Percentiles rank a stretch among this genome's conserved stretches.
phyloP scores from a whole-genome alignment of 2,113 vertebrate genomes.

The Proterorhinus semilunaris region DNA sequence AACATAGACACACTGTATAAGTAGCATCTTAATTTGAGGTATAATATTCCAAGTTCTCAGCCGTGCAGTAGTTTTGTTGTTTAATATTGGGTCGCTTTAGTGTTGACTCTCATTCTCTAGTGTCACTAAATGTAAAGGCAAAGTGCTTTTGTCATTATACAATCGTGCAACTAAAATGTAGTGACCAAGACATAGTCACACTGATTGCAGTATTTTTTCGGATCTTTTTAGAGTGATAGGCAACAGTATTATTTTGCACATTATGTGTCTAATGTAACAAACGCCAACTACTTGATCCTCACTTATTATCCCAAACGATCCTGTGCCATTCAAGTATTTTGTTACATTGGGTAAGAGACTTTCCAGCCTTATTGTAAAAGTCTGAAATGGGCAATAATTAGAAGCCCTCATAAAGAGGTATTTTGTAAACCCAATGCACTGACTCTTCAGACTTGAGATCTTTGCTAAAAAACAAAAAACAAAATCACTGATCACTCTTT shows the following conservation, averaged over 20 bases:
- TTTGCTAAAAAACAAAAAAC: neutral
- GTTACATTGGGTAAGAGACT: conserved; percentile 15
- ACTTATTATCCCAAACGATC: too few species aligned
- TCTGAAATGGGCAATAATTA: conserved; percentile 38
- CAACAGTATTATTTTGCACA: neutral
- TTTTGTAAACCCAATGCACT: neutral
- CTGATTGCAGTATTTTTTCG: neutral
- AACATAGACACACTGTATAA: too few species aligned
- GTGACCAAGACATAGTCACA: neutral
- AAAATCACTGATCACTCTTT: neutral
- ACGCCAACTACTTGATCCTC: too few species aligned
- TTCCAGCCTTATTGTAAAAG: conserved; percentile 37
- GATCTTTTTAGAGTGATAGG: too few species aligned
- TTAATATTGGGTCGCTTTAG: too few species aligned
- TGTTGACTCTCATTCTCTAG: too few species aligned
- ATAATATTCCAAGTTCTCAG: too few species aligned
- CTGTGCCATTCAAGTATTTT: conserved; percentile 14
- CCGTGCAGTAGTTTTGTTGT: too few species aligned
- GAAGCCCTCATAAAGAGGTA: conserved; percentile 37
- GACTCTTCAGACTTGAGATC: neutral
- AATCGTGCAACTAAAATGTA: neutral
- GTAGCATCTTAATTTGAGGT: too few species aligned
- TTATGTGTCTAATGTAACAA: too few species aligned
- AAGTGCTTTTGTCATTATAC: too few species aligned
- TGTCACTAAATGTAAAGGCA: too few species aligned